Percentiles rank a stretch among this genome's conserved stretches.
These are phyloP conservation scores for Nebria ingens DNA, from an alignment of 1,140 invertebrate genomes.

Conservation along the genomic window DNA sequence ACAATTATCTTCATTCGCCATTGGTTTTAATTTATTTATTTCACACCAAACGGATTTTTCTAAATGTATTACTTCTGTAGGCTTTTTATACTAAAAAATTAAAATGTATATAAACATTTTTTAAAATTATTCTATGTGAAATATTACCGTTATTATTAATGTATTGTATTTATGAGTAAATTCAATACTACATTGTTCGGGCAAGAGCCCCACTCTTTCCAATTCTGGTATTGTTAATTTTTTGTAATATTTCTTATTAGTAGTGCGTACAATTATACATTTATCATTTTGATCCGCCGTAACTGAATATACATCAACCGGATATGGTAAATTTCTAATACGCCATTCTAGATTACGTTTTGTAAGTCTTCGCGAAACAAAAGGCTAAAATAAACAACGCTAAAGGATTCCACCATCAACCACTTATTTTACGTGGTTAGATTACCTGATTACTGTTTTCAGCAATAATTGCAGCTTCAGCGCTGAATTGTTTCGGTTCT, in stretches of 20 bases:
- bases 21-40: slow-evolving; percentile 41
- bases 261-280: slow-evolving; percentile 55
- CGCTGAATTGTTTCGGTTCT: slow-evolving; percentile 39
- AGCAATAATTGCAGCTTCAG: slow-evolving; percentile 41
- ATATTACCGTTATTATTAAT: slow-evolving; percentile 61
- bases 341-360: slow-evolving; percentile 68
- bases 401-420: slow-evolving; percentile 5
- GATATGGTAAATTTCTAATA: slow-evolving; percentile 65
- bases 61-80: slow-evolving; percentile 51
- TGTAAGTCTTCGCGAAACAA: slow-evolving; percentile 56
- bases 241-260: slow-evolving; percentile 74
- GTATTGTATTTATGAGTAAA: slow-evolving; percentile 63
- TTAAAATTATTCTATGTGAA: slow-evolving; percentile 14
- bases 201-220: slow-evolving; percentile 47
- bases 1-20: slow-evolving; percentile 42
- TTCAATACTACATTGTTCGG: slow-evolving; percentile 51
- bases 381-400: slow-evolving; percentile 43
- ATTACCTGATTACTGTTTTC: slow-evolving; percentile 51
- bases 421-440: slow-evolving; percentile 14
- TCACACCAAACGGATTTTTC: slow-evolving; percentile 49
- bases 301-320: slow-evolving; percentile 57
- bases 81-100: slow-evolving; percentile 64
- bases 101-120: slow-evolving; percentile 18
- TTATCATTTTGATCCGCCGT: slow-evolving; percentile 48
- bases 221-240: slow-evolving; percentile 60